Base-by-base conservation (phyloP, 2,113 vertebrate genomes). In the Ellobius talpinus region DNA sequence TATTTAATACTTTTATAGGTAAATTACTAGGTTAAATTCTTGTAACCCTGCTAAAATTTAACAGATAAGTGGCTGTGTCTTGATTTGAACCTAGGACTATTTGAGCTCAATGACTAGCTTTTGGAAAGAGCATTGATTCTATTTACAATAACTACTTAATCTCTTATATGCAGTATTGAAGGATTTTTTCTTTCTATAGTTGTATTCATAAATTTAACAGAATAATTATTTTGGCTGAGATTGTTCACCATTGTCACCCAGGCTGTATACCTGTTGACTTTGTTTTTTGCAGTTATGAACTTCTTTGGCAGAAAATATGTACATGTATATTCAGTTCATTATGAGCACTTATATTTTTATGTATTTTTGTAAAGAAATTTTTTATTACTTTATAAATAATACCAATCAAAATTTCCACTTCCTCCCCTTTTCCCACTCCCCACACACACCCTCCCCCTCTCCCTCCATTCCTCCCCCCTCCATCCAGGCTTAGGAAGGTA, bases 161-260 rank as follows among this genome's bases (percentile, higher is more conserved):
- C 12, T 0, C n/a, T 52, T n/a, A 7, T 0, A 70, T 1, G 12
- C 11, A 3, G 0, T 31, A 61, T 39, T 79, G 1, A 14, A 3
- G 4, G 4, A 93, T 89, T 90, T 26, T 39, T 5, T 52, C 47
- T 31, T 73, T 45, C 7, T 3, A 68, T 91, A 87, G 11, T 50
- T 65, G 4, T 36, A 86, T 89, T 93, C 12, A 66, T 88, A 85
- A 84, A 70, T 42, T 88, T 58, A 58, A 29, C 2, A 70, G 17
- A 7, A 76, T 88, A 29, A 85, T 36, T 70, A 39, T 10, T 45
- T 39, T 63, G n/a, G 29, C 0, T 78, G 33, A 87, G 3, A 94
- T 2, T 24, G 52, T 23, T 17, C 39, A 31, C 31, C 16, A n/a
- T 26, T 90, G 39, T 0, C 61, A 9, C 26, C 3, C 10, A 33